These are phyloP conservation scores for Druceiella hillmani DNA, from an alignment of 2,888 invertebrate genomes.

Conservation along the genomic window DNA sequence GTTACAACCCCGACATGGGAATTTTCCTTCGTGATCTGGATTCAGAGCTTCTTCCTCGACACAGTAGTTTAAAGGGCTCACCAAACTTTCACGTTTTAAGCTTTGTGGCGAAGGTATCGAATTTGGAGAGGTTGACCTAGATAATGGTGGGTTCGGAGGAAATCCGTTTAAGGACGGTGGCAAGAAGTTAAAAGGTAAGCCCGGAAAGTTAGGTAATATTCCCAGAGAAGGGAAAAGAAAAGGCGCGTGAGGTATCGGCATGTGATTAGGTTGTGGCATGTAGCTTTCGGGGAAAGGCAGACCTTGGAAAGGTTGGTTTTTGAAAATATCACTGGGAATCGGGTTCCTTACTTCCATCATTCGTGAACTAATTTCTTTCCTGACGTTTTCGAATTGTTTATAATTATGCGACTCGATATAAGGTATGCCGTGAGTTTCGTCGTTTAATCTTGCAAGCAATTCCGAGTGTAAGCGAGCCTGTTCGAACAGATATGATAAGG, in stretches of 20 bases:
- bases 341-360: constrained; percentile 33
- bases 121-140: constrained; percentile 26
- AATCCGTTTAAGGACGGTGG: constrained; percentile 43
- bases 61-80: constrained; percentile 47
- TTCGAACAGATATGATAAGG: constrained; percentile 43
- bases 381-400: constrained; percentile 30
- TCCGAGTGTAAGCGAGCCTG: constrained; percentile 71
- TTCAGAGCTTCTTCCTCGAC: constrained; percentile 63
- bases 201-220: constrained; percentile 46
- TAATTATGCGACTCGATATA: constrained; percentile 51
- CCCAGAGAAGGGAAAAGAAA: constrained; percentile 47
- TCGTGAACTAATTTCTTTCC: constrained; percentile 29
- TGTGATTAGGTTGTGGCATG: constrained; percentile 37
- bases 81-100: constrained; percentile 8
- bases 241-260: constrained; percentile 43
- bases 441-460: constrained; percentile 71
- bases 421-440: constrained; percentile 58
- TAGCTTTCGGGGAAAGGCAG: constrained; percentile 39
- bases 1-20: constrained; percentile 66
- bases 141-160: too few relatives aligned
- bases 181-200: constrained; percentile 41
- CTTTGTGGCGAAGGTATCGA: constrained; percentile 24
- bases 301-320: constrained; percentile 31
- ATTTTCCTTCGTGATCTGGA: constrained; percentile 60
- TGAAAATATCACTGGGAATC: constrained; percentile 30